These are phyloP conservation scores for Troides helena DNA, from an alignment of 2,888 invertebrate species.

Conservation along the genomic window DNA sequence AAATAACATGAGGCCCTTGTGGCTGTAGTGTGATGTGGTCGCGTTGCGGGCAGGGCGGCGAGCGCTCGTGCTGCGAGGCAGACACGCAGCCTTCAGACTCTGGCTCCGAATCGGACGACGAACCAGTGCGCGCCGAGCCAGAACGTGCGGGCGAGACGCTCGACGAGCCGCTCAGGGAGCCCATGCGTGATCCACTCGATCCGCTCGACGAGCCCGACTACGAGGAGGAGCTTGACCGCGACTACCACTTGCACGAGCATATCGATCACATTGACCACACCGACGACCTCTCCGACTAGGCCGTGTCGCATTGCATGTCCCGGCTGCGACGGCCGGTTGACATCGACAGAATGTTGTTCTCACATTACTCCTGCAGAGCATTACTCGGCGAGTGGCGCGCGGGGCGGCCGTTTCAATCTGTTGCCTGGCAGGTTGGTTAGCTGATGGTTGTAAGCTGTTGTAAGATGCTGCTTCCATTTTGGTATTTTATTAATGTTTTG, in stretches of 20 bases:
- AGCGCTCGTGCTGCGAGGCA: conserved; percentile 34
- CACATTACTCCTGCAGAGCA: too few species aligned
- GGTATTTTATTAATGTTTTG: too few species aligned
- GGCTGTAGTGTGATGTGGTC: too few species aligned
- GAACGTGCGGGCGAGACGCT: conserved; percentile 26
- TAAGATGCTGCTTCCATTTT: too few species aligned
- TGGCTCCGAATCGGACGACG: conserved; percentile 26
- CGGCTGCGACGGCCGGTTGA: too few species aligned
- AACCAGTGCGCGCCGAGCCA: conserved; percentile 16
- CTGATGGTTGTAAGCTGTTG: too few species aligned
- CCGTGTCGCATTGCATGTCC: not conserved
- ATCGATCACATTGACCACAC: not conserved
- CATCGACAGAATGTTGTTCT: too few species aligned
- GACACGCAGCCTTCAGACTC: conserved; percentile 33
- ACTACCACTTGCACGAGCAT: not conserved
- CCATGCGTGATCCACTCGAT: not conserved
- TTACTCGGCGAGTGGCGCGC: too few species aligned
- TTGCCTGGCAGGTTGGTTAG: too few species aligned
- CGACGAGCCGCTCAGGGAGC: conserved; percentile 27
- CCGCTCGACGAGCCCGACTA: conserved; percentile 15
- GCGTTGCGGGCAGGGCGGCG: conserved; percentile 28
- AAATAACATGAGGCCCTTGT: too few species aligned
- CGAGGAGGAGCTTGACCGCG: conserved; percentile 12
- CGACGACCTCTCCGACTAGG: conserved; percentile 5
- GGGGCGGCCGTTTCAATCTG: too few species aligned